Base-by-base conservation (phyloP, 2,888 invertebrate genomes). In the Sturmia bella region DNA sequence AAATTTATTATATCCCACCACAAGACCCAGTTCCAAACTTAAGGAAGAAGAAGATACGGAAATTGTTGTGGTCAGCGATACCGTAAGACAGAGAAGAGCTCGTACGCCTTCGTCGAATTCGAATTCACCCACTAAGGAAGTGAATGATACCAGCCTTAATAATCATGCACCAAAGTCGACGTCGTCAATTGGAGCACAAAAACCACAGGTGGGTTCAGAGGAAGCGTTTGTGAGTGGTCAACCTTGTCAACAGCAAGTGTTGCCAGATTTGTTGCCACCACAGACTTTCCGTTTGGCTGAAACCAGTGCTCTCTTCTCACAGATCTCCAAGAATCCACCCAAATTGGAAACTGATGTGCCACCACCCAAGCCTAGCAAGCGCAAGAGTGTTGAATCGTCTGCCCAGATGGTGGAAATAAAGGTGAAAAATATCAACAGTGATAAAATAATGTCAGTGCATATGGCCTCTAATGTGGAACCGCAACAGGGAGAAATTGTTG, bases 281-380 rank as follows among this genome's bases (percentile, higher is more conserved):
- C 92, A 93, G 88, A 93, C 94, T 1, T 94, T 94, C 87, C 93
- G 93, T 85, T 90, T 95, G 73, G 92, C 94, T 12, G 92, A 94
- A 86, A 94, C 94, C 83, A 95, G 95, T 88, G 92, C 92, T 45
- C 91, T 95, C 12, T 95, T 95, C 89, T 94, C 94, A 7, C 93
- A 94, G 90, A 94, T 95, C 83, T 94, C 94, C 0, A 91, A 92
- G 24, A 92, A 93, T 86, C 87, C 87, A n/a, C n/a, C 84, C 17
- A 63, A 64, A 57, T 48, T 39, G 50, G 69, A 59, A 11, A 48
- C 66, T 1, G 79, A 81, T 2, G 24, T 50, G 3, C 73, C 81
- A 39, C 21, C 83, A 9, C 52, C 75, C 5, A 79, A 83, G 82
- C 87, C 74, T 15, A 90, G 89, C 85, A 90, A 89, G 61, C 87